Evolutionary conservation across 1,140 invertebrate genomes (phyloP).

Genomic region (Druon quercuslanigerum): DNA sequence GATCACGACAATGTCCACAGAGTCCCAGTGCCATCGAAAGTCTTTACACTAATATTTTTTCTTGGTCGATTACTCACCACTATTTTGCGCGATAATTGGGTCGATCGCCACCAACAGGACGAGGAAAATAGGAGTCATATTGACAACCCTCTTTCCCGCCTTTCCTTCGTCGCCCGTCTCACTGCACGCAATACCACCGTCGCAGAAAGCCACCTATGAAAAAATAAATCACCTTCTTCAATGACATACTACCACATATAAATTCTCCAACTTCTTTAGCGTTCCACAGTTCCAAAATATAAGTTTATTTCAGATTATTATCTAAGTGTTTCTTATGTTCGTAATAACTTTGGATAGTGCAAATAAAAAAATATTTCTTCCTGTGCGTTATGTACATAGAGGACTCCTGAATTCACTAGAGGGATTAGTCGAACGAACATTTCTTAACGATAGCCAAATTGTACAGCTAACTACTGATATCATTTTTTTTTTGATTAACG

Average conservation of each 20-base stretch:
- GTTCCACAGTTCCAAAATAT: not conserved
- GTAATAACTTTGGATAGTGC: not conserved
- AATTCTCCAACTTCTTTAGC: constrained; percentile 34
- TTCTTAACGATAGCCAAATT: not conserved
- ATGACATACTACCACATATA: constrained; percentile 61
- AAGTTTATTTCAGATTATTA: not conserved
- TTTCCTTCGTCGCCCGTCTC: constrained; percentile 66
- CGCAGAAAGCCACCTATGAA: constrained; percentile 69
- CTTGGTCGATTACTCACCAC: constrained; percentile 71
- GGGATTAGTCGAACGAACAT: constrained; percentile 15
- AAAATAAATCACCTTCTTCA: constrained; percentile 71
- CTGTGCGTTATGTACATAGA: constrained; percentile 35
- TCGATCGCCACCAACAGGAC: constrained; percentile 75
- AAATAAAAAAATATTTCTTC: constrained; percentile 55
- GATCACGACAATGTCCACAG: not conserved
- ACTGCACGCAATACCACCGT: constrained; percentile 72
- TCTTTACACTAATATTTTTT: constrained; percentile 47
- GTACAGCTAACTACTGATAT: not conserved
- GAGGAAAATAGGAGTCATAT: constrained; percentile 76
- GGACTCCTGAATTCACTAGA: constrained; percentile 33
- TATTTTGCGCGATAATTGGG: constrained; percentile 73
- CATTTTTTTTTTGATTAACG: constrained; percentile 17
- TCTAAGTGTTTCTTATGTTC: not conserved
- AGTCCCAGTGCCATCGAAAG: constrained; percentile 39
- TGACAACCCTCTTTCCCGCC: constrained; percentile 72